A percentile compares a stretch with the other conserved stretches of the same genome.
Evolutionary conservation across 2,888 invertebrate species (phyloP).

Genomic region (Salpingus planirostris): DNA sequence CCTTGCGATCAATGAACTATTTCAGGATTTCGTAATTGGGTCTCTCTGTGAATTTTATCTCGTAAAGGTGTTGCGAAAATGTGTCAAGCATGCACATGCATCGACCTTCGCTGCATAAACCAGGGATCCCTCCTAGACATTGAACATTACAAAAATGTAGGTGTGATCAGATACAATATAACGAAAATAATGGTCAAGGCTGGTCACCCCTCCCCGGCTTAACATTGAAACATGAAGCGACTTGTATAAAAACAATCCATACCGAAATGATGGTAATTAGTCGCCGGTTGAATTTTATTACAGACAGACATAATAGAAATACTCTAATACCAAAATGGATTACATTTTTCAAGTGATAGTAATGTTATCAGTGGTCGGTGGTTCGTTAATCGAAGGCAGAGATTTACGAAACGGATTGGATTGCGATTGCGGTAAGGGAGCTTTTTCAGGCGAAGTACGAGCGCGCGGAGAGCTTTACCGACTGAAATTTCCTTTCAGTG

Average conservation of each 20-base stretch:
- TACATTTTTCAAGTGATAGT: not conserved
- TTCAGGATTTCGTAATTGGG: too few species aligned
- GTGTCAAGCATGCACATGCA: constrained; percentile 30
- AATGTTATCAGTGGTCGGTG: not conserved
- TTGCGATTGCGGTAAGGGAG: not conserved
- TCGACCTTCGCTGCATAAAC: constrained; percentile 27
- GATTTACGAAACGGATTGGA: too few species aligned
- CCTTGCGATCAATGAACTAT: too few species aligned
- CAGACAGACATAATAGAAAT: not conserved
- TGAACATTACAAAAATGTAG: constrained; percentile 24
- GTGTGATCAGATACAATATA: constrained; percentile 15
- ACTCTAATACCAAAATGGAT: not conserved
- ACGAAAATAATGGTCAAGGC: constrained; percentile 29
- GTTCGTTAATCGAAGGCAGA: too few species aligned
- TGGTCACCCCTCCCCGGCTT: constrained; percentile 22
- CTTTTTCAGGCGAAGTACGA: too few species aligned
- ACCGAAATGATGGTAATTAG: constrained; percentile 21
- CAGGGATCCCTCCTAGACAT: constrained; percentile 24
- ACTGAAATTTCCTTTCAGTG: constrained; percentile 31
- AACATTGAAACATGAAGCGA: constrained; percentile 26
- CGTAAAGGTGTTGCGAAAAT: constrained; percentile 32
- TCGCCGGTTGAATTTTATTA: constrained; percentile 16
- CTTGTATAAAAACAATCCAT: constrained; percentile 28
- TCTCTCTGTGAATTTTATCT: too few species aligned
- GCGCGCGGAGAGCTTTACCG: not conserved